A percentile compares a stretch with the other conserved stretches of the same genome.
These are phyloP conservation scores for Menidia beryllina DNA, from an alignment of 2,113 vertebrate genomes.

Conservation along the genomic window DNA sequence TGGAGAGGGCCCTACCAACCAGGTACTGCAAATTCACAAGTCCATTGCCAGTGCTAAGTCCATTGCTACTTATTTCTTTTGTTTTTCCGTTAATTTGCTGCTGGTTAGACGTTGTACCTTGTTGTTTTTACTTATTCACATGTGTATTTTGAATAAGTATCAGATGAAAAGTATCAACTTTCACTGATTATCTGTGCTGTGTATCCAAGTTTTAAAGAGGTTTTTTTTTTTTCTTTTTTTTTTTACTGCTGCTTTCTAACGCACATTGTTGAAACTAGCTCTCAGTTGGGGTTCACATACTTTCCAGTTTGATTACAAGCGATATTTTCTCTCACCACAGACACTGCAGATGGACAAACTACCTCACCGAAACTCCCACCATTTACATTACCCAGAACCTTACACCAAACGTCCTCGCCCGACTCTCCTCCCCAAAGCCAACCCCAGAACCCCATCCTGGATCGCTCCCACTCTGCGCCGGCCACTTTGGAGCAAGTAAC, in stretches of 20 bases:
- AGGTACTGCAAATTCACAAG: slow-evolving; percentile 89
- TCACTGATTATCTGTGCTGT: slow-evolving; percentile 1
- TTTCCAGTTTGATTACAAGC: slow-evolving; percentile 31
- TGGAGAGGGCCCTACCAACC: slow-evolving; percentile 95
- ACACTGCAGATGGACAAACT: slow-evolving; percentile 95
- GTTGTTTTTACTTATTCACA: slow-evolving; percentile 34
- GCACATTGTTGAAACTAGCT: not conserved
- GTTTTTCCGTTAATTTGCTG: slow-evolving; percentile 56
- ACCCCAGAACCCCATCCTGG: slow-evolving; percentile 71
- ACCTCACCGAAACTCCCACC: slow-evolving; percentile 94
- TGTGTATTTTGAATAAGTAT: slow-evolving; percentile 33
- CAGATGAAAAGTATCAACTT: not conserved
- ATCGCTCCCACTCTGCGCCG: slow-evolving; percentile 80
- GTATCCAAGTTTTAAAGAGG: not conserved
- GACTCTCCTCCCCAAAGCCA: slow-evolving; percentile 78
- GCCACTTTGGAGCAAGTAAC: slow-evolving; percentile 77
- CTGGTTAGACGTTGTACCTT: slow-evolving; percentile 48
- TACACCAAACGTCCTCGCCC: slow-evolving; percentile 81
- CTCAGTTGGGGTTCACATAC: not conserved
- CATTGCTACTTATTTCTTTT: slow-evolving; percentile 66
- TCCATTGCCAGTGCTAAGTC: slow-evolving; percentile 66
- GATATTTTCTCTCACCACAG: slow-evolving; percentile 65
- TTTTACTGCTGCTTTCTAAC: slow-evolving; percentile 17
- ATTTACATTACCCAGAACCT: slow-evolving; percentile 85
- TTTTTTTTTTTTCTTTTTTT: slow-evolving; percentile 1